Conservation (phyloP, 2,797 vertebrate genomes). For the Galagoides demidoff region DNA sequence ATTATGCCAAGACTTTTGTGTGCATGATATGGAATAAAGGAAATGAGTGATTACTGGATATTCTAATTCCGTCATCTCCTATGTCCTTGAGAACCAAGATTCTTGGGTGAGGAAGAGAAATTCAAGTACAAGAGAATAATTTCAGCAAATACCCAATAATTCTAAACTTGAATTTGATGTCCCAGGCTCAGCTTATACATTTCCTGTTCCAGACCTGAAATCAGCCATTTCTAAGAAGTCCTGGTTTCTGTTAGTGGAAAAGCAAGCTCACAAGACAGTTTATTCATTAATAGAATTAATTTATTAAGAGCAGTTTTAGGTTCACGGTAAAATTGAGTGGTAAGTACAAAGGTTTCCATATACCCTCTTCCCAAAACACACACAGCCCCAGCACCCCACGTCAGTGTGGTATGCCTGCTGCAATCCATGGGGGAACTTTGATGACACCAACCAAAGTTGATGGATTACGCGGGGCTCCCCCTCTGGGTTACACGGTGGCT, state of each 20-base stretch:
- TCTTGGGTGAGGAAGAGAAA: conserved; percentile 11
- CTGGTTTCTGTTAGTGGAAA: too few species aligned
- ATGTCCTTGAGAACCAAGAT: not conserved
- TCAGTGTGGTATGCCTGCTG: fast-evolving
- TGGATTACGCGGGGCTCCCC: not conserved
- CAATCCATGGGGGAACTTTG: not conserved
- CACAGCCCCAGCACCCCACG: too few species aligned
- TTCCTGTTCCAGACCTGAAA: too few species aligned
- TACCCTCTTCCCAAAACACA: not conserved
- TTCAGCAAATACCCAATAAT: not conserved
- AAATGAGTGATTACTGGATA: not conserved
- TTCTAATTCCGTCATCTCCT: not conserved
- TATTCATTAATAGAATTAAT: conserved; percentile 13
- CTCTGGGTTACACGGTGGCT: not conserved
- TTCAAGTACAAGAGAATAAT: not conserved
- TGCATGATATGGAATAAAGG: not conserved
- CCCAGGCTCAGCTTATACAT: too few species aligned
- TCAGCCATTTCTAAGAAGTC: too few species aligned
- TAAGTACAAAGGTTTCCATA: not conserved
- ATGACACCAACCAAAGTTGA: not conserved
- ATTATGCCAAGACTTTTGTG: not conserved
- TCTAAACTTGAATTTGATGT: not conserved
- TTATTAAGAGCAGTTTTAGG: not conserved
- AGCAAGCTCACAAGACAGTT: not conserved
- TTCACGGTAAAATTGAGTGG: not conserved